Conservation (phyloP, 2,888 invertebrate genomes). For the Drosophila hamatofila region DNA sequence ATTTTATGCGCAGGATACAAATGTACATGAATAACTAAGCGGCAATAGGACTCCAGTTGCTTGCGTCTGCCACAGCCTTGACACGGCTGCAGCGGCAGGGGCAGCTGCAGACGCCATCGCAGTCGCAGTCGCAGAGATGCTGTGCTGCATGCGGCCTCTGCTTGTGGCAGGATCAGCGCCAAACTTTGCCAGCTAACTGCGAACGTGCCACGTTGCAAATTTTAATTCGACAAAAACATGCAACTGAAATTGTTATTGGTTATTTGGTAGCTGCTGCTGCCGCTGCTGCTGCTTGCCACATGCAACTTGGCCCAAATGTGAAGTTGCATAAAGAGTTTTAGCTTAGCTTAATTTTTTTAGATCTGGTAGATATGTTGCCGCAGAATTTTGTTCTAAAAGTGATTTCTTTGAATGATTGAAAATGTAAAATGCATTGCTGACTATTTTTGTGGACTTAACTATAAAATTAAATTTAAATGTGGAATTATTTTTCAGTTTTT, state of each 20-base stretch:
- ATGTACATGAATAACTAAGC: constrained; percentile 80
- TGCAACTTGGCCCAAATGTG: constrained; percentile 51
- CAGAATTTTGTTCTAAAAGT: not conserved
- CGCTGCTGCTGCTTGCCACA: constrained; percentile 36
- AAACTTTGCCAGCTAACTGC: constrained; percentile 64
- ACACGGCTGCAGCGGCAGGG: not conserved
- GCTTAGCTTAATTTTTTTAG: not conserved
- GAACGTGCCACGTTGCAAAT: constrained; percentile 76
- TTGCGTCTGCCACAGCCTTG: constrained; percentile 21
- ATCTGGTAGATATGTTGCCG: not conserved
- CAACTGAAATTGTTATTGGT: constrained; percentile 79
- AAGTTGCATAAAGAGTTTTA: constrained; percentile 19
- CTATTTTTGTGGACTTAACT: too few species aligned
- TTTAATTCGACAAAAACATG: constrained; percentile 80
- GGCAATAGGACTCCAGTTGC: constrained; percentile 25
- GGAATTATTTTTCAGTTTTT: not conserved
- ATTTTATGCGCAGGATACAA: constrained; percentile 82
- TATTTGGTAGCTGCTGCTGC: constrained; percentile 43
- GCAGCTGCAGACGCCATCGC: not conserved
- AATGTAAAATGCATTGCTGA: not conserved
- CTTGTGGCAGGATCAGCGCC: constrained; percentile 65
- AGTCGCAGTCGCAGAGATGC: constrained; percentile 3
- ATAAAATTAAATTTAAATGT: not conserved
- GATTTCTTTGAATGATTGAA: not conserved
- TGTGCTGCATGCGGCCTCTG: constrained; percentile 40